A percentile compares a stretch with the other conserved stretches of the same genome.
phyloP scores from a whole-genome alignment of 2,113 vertebrate genomes.

The Platycercus adscitus region DNA sequence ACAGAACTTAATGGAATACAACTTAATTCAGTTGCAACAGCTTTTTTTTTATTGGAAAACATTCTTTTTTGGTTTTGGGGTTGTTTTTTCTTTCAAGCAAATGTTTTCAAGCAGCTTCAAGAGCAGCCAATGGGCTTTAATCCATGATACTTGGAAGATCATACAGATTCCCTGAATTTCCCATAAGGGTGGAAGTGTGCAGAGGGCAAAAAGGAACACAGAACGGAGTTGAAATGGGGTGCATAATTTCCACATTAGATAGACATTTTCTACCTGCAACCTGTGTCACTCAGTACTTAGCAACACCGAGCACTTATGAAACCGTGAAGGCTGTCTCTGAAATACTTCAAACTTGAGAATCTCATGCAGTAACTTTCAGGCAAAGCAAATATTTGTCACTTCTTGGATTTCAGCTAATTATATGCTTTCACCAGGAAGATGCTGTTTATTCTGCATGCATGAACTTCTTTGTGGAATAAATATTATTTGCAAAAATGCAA shows the following conservation, averaged over 20 bases:
- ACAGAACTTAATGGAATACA: not conserved
- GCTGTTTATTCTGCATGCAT: constrained; percentile 70
- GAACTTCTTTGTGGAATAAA: constrained; percentile 69
- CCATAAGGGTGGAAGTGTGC: not conserved
- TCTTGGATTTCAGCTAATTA: constrained; percentile 72
- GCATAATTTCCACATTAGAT: not conserved
- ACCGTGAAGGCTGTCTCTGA: not conserved
- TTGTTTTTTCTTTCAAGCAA: not conserved
- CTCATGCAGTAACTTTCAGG: constrained; percentile 49
- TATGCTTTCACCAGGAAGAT: constrained; percentile 63
- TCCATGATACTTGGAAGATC: not conserved
- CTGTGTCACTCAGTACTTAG: not conserved
- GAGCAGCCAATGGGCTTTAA: not conserved
- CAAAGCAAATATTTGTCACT: constrained; percentile 63
- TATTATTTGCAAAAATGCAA: constrained; percentile 67
- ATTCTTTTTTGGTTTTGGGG: too few species aligned
- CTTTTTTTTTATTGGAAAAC: not conserved
- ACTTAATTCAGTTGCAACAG: not conserved
- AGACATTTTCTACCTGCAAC: not conserved
- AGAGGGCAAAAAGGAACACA: not conserved
- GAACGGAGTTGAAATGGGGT: not conserved
- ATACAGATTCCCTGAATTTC: not conserved
- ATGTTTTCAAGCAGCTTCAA: not conserved
- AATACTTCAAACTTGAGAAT: constrained; percentile 36
- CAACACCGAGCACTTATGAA: not conserved